Base-by-base conservation (phyloP, 2,797 vertebrate genomes). In the Merluccius polli region DNA sequence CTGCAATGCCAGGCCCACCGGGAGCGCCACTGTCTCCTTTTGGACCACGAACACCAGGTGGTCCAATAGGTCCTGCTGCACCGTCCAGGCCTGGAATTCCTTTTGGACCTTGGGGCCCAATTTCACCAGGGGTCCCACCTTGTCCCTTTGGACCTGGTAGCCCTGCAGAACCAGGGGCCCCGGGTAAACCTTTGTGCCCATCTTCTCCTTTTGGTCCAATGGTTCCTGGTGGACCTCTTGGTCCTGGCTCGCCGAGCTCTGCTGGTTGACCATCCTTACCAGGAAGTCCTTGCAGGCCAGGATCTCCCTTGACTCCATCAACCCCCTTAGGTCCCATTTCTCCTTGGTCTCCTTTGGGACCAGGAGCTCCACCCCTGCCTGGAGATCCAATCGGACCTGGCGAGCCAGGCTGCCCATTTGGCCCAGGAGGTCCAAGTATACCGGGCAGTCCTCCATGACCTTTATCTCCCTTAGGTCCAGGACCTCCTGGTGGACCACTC, bases 31-130 rank as follows among this genome's bases (percentile, higher is more conserved):
- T 90, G 65, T 98, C 96, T 29, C 98, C 98, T 87, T 98, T 99
- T 0, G 91, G 87, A 0, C 98, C 98, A 0, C 92, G 89, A 82
- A 93, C 84, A 77, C 98, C 98, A 1, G 95, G 93, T 36, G 95
- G 91, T 2, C 98, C 97, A 5, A 96, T 93, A 79, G 95, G 95
- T 21, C 98, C 98, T 0, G 93, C 94, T 72, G 94, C 91, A 13
- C 98, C 98, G 18, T 91, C 86, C 29, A 97, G 94, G 69, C 98
- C 98, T 0, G 97, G 96, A 81, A 98, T 99, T 80, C 98, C 98
- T 3, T 93, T 93, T 16, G 95, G 95, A 4, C 98, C 98, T 87
- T 98, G 96, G 31, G 95, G 93, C 2, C 98, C 98, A 77, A 92
- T 87, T 27, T 94, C 94, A 0, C 98, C 98, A 0, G 94, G 94